Evolutionary conservation across 2,888 invertebrate genomes (phyloP).

Genomic region (Agrotis segetum): DNA sequence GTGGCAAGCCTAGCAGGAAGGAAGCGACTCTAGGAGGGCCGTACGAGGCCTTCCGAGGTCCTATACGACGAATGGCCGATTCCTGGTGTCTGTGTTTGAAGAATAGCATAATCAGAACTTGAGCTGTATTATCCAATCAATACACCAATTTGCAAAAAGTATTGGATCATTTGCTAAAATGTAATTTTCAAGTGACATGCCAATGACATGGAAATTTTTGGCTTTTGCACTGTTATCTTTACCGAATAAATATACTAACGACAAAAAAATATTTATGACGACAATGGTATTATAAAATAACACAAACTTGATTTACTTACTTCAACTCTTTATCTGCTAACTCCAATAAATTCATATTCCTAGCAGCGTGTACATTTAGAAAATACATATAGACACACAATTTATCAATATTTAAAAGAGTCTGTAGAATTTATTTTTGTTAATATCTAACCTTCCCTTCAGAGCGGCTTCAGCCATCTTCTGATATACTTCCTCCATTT

Average conservation of each 20-base stretch:
- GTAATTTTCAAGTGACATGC: no score
- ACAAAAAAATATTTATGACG: no score
- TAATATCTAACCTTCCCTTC: conserved; percentile 86
- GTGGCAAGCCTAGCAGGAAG: conserved; percentile 85
- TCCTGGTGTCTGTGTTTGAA: conserved; percentile 77
- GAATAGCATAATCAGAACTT: no score
- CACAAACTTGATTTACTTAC: conserved; percentile 73
- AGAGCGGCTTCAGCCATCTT: conserved; percentile 91
- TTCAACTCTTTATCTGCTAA: conserved; percentile 75
- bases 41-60: conserved; percentile 76
- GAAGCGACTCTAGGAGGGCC: conserved; percentile 85
- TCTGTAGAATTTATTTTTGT: no score
- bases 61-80: conserved; percentile 75
- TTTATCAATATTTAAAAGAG: no score
- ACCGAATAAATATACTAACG: no score
- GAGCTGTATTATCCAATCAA: no score
- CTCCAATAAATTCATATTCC: conserved; percentile 83
- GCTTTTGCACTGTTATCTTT: no score
- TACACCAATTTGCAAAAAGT: no score
- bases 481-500: conserved; percentile 90
- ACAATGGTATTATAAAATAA: no score
- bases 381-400: conserved; percentile 12
- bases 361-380: conserved; percentile 79
- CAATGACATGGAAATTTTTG: no score
- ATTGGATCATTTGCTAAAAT: no score